Conservation (phyloP, 2,888 invertebrate species). For the Cyclophora punctaria region DNA sequence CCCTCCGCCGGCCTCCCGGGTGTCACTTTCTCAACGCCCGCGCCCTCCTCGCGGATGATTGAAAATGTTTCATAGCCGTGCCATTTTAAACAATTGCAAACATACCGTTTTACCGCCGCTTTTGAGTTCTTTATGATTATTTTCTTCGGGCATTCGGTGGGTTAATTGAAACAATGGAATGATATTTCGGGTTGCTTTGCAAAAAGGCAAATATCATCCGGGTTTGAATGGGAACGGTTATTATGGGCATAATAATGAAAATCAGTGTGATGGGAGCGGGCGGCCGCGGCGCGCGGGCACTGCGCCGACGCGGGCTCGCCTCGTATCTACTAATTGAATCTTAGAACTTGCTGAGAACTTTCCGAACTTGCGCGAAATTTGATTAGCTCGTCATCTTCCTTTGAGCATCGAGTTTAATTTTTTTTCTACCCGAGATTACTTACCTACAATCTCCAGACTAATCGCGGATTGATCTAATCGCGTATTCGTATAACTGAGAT, state of each 20-base stretch:
- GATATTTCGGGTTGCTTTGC: slow-evolving; percentile 15
- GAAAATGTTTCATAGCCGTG: slow-evolving; percentile 14
- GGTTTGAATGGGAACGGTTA: slow-evolving; percentile 23
- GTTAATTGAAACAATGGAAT: slow-evolving; percentile 21
- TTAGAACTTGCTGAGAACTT: slow-evolving; percentile 56
- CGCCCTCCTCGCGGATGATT: slow-evolving; percentile 22
- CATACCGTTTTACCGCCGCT: slow-evolving; percentile 4
- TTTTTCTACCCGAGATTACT: slow-evolving; percentile 39
- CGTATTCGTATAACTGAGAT: slow-evolving; percentile 10
- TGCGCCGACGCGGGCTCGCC: slow-evolving; percentile 22
- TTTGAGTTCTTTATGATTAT: slow-evolving; percentile 14
- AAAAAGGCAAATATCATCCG: slow-evolving; percentile 22
- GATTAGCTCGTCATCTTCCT: slow-evolving; percentile 63
- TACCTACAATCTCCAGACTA: slow-evolving; percentile 22
- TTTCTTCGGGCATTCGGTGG: slow-evolving; percentile 12
- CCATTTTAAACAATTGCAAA: slow-evolving; percentile 5
- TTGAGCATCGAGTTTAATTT: slow-evolving; percentile 44
- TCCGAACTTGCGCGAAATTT: slow-evolving; percentile 57
- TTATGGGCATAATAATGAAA: slow-evolving; percentile 34
- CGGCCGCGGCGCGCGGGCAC: slow-evolving; percentile 12
- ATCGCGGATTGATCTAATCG: slow-evolving; percentile 26
- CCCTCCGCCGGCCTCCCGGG: slow-evolving; percentile 20
- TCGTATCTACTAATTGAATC: slow-evolving; percentile 69
- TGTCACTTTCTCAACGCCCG: slow-evolving; percentile 20
- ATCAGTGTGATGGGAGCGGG: slow-evolving; percentile 23